A percentile compares a stretch with the other conserved stretches of the same genome.
Evolutionary conservation across 2,888 invertebrate species (phyloP).

Genomic region (Campopleginae sp.): DNA sequence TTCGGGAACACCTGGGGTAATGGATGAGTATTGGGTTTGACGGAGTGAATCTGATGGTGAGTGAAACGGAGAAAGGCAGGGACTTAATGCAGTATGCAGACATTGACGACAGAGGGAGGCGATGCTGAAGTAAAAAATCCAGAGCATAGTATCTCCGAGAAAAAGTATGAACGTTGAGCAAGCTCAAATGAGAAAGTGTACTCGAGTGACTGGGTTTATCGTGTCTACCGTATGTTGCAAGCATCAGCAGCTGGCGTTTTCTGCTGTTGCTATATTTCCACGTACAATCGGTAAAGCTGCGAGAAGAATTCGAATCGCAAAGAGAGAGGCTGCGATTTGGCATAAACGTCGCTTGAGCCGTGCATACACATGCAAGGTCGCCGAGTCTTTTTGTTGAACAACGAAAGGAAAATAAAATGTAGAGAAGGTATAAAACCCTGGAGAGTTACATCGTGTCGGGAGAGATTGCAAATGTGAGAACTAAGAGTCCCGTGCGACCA

Average conservation of each 20-base stretch:
- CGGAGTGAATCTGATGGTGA: background rate
- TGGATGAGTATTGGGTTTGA: background rate
- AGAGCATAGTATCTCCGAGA: background rate
- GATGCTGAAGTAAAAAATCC: slow-evolving; percentile 12
- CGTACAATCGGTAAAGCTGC: slow-evolving; percentile 3
- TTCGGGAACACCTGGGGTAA: background rate
- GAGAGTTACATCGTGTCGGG: slow-evolving; percentile 30
- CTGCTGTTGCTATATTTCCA: slow-evolving; percentile 32
- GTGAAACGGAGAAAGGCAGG: slow-evolving; percentile 20
- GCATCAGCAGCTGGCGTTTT: slow-evolving; percentile 28
- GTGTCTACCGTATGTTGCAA: slow-evolving; percentile 40
- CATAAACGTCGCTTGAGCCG: slow-evolving; percentile 12
- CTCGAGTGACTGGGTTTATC: slow-evolving; percentile 26
- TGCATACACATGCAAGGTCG: slow-evolving; percentile 7
- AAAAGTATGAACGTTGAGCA: slow-evolving; percentile 16
- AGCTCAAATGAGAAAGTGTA: slow-evolving; percentile 47
- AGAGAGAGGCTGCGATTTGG: slow-evolving; percentile 45
- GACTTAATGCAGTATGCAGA: slow-evolving; percentile 11
- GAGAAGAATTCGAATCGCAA: slow-evolving; percentile 30
- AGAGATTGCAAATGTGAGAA: slow-evolving; percentile 42
- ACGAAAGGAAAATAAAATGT: slow-evolving; percentile 46
- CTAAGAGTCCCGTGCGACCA: slow-evolving; percentile 12
- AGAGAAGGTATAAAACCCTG: slow-evolving; percentile 28
- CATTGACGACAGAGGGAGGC: background rate
- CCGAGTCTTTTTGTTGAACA: slow-evolving; percentile 18